phyloP scores from a whole-genome alignment of 1,140 invertebrate genomes.

The Myzus persicae region DNA sequence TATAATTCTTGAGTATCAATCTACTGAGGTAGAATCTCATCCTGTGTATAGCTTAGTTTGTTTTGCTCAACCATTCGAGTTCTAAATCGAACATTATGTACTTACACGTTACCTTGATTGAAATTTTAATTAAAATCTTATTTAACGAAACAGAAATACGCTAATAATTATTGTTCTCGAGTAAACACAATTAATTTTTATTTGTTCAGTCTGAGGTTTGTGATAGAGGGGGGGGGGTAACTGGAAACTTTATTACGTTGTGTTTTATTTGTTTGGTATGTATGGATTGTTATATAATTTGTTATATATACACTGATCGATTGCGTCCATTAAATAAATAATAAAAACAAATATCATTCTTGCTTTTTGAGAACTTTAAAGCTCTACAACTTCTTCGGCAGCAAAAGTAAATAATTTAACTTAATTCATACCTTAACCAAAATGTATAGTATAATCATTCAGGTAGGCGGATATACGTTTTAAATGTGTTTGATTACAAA shows the following conservation, averaged over 20 bases:
- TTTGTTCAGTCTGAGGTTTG: not conserved
- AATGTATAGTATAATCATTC: not conserved
- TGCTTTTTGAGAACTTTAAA: not conserved
- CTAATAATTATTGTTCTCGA: not conserved
- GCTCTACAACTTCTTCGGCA: not conserved
- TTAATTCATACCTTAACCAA: not conserved
- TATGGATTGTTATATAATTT: not conserved
- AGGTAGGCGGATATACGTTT: not conserved
- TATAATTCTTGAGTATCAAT: not conserved
- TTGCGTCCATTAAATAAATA: not conserved
- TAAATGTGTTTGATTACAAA: too few species aligned
- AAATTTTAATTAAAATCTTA: not conserved
- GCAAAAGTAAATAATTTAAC: not conserved
- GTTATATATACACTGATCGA: not conserved
- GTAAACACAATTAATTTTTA: conserved; percentile 23
- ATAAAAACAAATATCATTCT: not conserved
- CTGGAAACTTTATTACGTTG: not conserved
- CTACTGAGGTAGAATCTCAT: not conserved
- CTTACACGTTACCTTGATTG: not conserved
- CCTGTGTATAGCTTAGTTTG: too few species aligned
- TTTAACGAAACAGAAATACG: not conserved
- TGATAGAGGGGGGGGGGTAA: too few species aligned
- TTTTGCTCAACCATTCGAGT: not conserved
- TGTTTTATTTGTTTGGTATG: not conserved
- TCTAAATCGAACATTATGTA: not conserved